Evolutionary conservation across 2,888 invertebrate species (phyloP), one percentile per base, ranked within the genome.

Genomic region (Polymixis flavicincta): DNA sequence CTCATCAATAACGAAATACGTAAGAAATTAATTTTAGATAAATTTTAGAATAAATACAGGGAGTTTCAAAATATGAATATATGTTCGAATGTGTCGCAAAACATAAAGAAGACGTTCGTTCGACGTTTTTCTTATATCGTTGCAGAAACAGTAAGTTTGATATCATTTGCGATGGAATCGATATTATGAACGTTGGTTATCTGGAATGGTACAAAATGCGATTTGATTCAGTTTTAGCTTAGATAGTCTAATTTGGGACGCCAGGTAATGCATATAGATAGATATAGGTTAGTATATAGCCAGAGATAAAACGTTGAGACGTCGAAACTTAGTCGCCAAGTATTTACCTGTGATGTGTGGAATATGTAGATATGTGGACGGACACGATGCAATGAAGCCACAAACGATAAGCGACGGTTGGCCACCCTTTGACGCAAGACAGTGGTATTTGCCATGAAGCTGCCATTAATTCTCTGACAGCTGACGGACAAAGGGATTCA

Each of bases 401-500:
- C 14, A 55, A 60, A 60, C 60, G 25, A 52, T 76, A 69, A 61
- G 11, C 54, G 14, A 22, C 22, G 37, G 37, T 8, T 42, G 9
- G 14, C 13, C 32, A 45, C 32, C 59, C 65, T 77, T 65, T 69
- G 68, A 69, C 7, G 54, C n/a, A 17, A 61, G 19, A 19, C 32
- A 50, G 59, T 48, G 59, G 65, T 70, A 80, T 80, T 73, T 61
- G n/a, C 32, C 37, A 48, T 52, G 19, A 25, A 42, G 42, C 42
- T 45, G 17, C 19, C 52, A 28, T 50, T 52, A 57, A 57, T 54
- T 45, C n/a, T 17, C 19, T 1, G 25, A 52, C 63, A 66, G 37
- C 52, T 67, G 67, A 65, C 59, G 64, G 52, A 55, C 54, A 37
- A 28, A 54, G 28, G 13, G 22, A 76, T 70, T 22, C 19, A 57